These are phyloP conservation scores for Lutraria rhynchaena DNA, from an alignment of 1,140 invertebrate species.

Conservation along the genomic window DNA sequence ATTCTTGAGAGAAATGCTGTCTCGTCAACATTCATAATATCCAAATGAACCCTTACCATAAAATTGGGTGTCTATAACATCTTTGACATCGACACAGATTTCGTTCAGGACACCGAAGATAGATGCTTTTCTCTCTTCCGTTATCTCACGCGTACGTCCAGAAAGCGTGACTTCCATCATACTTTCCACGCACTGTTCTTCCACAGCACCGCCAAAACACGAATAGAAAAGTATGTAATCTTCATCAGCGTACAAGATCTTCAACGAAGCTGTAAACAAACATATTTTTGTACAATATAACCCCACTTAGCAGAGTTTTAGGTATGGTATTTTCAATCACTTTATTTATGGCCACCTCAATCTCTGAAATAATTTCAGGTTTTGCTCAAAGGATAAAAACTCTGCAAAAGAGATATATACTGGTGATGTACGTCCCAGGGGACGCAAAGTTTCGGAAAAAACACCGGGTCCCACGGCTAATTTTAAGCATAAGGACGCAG, in stretches of 20 bases:
- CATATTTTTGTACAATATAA: no score
- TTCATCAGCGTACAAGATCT: slow-evolving; percentile 33
- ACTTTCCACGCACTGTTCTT: neutral
- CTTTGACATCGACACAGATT: slow-evolving; percentile 14
- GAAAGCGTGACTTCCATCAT: slow-evolving; percentile 37
- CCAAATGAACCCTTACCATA: slow-evolving; percentile 13
- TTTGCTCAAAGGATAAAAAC: no score
- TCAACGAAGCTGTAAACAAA: slow-evolving; percentile 34
- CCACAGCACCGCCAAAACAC: slow-evolving; percentile 12
- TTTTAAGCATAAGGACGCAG: neutral
- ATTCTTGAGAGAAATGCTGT: neutral
- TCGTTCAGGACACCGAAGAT: slow-evolving; percentile 15
- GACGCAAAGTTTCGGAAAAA: no score
- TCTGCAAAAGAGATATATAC: no score
- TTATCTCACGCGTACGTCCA: slow-evolving; percentile 35
- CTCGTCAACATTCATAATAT: neutral
- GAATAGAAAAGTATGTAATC: slow-evolving; percentile 47
- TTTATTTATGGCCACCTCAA: no score
- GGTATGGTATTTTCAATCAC: no score
- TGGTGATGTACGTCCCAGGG: no score
- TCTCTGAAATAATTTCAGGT: no score
- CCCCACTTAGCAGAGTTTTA: no score
- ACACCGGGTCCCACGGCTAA: no score
- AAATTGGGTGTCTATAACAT: slow-evolving; percentile 37
- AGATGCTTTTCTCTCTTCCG: neutral